A percentile compares a stretch with the other conserved stretches of the same genome.
Evolutionary conservation across 2,113 vertebrate species (phyloP).

Genomic region (Xenus cinereus): DNA sequence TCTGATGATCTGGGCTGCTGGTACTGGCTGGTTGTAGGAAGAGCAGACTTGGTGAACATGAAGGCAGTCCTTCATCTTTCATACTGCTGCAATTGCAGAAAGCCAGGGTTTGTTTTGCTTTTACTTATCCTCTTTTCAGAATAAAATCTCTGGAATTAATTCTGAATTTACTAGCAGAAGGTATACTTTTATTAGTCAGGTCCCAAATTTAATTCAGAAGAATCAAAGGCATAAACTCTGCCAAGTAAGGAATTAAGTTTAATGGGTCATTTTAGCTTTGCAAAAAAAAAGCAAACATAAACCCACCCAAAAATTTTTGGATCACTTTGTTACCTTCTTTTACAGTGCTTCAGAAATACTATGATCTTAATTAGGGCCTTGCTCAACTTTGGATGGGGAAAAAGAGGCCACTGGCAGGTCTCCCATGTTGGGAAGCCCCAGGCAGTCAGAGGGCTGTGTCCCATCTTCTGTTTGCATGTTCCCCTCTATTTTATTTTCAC

Average conservation of each 20-base stretch:
- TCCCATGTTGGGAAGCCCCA: background rate
- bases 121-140: background rate
- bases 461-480: background rate
- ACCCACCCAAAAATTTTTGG: rapidly evolving
- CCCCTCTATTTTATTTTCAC: background rate
- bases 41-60: background rate
- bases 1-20: background rate
- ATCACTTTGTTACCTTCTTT: background rate
- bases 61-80: background rate
- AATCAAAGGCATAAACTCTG: background rate
- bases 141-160: background rate
- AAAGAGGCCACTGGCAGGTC: background rate
- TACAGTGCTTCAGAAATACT: background rate
- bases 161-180: background rate
- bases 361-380: background rate
- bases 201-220: background rate
- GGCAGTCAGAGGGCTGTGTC: background rate
- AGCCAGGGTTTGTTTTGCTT: background rate
- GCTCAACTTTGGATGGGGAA: background rate
- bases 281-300: background rate
- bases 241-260: background rate
- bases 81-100: background rate
- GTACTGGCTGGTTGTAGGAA: background rate
- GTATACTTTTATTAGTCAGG: background rate
- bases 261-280: background rate